Evolutionary conservation across 2,888 invertebrate genomes (phyloP).

Genomic region (Erannis defoliaria): DNA sequence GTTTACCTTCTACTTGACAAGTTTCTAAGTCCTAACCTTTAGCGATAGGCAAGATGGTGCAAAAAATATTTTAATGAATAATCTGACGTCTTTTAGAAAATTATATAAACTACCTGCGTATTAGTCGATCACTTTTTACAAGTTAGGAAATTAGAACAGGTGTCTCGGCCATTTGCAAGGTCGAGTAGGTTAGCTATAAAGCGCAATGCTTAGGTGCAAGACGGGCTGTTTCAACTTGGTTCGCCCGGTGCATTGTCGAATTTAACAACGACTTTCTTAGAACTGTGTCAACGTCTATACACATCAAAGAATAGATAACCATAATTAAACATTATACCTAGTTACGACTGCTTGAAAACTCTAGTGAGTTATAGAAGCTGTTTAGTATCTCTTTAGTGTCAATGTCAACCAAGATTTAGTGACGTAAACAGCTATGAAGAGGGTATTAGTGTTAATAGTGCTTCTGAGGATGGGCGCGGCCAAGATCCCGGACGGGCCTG

Average conservation of each 20-base stretch:
- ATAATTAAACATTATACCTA: neutral
- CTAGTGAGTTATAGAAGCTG: neutral
- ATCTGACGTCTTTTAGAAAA: slow-evolving; percentile 2
- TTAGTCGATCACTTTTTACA: slow-evolving; percentile 29
- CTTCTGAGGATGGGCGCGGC: slow-evolving; percentile 28
- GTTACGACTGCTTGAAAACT: neutral
- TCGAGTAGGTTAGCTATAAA: slow-evolving; percentile 35
- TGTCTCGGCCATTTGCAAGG: slow-evolving; percentile 42
- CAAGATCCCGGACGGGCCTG: slow-evolving; percentile 52
- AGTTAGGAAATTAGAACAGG: slow-evolving; percentile 39
- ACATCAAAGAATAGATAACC: neutral
- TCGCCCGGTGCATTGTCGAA: slow-evolving; percentile 1
- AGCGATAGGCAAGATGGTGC: too few relatives aligned
- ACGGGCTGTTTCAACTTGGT: slow-evolving; percentile 39
- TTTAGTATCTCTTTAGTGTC: neutral
- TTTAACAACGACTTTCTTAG: neutral
- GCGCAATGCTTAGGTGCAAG: slow-evolving; percentile 19
- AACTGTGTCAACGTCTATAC: neutral
- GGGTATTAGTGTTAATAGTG: slow-evolving; percentile 27
- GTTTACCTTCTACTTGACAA: too few relatives aligned
- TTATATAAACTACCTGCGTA: slow-evolving; percentile 29
- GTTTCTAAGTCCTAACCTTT: too few relatives aligned
- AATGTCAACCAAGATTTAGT: slow-evolving; percentile 5
- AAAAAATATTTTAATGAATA: too few relatives aligned
- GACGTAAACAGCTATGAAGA: slow-evolving; percentile 23